Evolutionary conservation across 92 coral and sea anemone species (phyloP).

Genomic region (Parazoanthus atlanticus): DNA sequence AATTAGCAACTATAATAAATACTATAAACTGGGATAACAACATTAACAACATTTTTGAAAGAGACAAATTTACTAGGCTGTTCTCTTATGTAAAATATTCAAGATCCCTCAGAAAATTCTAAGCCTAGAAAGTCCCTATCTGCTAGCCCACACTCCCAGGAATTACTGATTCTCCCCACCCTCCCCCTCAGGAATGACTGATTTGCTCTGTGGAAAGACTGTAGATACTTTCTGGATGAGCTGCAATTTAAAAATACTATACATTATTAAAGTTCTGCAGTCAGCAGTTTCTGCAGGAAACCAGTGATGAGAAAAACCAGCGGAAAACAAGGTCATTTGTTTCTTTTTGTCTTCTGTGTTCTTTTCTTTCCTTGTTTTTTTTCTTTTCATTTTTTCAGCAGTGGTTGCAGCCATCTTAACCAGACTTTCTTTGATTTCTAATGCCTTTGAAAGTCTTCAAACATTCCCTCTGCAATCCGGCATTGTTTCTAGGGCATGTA

Average conservation of each 20-base stretch:
- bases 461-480: slow-evolving; percentile 38
- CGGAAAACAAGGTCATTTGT: no score
- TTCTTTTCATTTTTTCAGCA: neutral
- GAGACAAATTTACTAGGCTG: neutral
- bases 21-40: neutral
- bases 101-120: neutral
- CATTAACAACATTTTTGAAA: neutral
- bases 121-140: no score
- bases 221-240: no score
- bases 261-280: no score
- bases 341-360: slow-evolving; percentile 13
- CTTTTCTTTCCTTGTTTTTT: slow-evolving; percentile 24
- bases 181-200: neutral
- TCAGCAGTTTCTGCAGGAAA: no score
- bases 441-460: slow-evolving; percentile 23
- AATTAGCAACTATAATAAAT: no score
- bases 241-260: no score
- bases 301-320: no score
- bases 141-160: no score
- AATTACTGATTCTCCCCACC: no score
- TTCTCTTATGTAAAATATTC: neutral
- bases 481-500: slow-evolving; percentile 30
- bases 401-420: slow-evolving; percentile 33
- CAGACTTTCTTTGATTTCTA: slow-evolving; percentile 26
- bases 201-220: slow-evolving; percentile 11